Percentiles rank a stretch among this genome's conserved stretches.
Evolutionary conservation across 35 echinoderm and acorn worm species (phyloP).

Genomic region (Anneissia japonica): DNA sequence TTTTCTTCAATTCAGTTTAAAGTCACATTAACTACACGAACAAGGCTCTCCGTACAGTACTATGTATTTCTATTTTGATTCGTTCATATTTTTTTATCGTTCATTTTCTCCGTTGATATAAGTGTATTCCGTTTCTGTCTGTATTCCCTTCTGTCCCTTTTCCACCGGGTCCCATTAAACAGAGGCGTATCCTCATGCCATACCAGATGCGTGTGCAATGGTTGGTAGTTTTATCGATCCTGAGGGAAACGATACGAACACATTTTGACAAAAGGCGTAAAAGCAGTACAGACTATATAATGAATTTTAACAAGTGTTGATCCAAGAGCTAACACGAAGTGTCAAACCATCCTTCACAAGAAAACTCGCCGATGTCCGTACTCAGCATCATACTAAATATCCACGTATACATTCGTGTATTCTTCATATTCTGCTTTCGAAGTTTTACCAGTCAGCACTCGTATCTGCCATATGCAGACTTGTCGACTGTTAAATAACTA

Average conservation of each 20-base stretch:
- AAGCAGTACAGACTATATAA: slow-evolving; percentile 1
- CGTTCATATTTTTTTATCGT: neutral
- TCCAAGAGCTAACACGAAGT: neutral
- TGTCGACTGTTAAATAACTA: neutral
- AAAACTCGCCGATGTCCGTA: neutral
- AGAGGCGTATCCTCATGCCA: neutral
- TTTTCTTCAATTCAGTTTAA: too few relatives aligned
- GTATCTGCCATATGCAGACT: neutral
- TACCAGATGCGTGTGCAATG: neutral
- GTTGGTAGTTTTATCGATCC: neutral
- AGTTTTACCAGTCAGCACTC: neutral
- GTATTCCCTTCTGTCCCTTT: neutral
- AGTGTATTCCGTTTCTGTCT: neutral
- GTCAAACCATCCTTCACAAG: neutral
- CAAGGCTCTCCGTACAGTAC: too few relatives aligned
- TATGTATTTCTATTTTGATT: too few relatives aligned
- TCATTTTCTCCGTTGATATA: neutral
- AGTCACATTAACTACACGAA: too few relatives aligned
- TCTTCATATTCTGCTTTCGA: neutral
- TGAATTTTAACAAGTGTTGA: slow-evolving; percentile 2
- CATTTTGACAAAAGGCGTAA: neutral
- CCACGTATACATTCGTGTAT: neutral
- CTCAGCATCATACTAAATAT: neutral
- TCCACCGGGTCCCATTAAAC: neutral
- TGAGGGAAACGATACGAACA: neutral